A percentile compares a stretch with the other conserved stretches of the same genome.
Evolutionary conservation across 2,113 vertebrate species (phyloP).

Genomic region (Rhinopomastus cyanomelas): DNA sequence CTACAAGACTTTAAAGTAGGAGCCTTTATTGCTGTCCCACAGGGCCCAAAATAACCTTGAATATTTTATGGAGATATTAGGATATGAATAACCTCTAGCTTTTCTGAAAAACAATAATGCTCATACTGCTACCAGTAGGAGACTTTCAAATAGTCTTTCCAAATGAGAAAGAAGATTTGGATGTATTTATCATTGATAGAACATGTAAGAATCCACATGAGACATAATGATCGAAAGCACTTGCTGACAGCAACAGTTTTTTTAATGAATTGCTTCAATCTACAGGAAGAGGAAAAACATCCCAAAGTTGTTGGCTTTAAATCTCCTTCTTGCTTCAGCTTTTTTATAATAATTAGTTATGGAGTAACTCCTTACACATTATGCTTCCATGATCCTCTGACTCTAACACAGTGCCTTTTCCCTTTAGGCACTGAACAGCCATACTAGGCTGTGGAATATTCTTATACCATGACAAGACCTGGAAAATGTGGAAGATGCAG

Average conservation of each 20-base stretch:
- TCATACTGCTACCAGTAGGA: background rate
- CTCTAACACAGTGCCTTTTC: background rate
- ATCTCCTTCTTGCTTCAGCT: background rate
- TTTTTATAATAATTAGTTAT: background rate
- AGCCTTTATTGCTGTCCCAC: background rate
- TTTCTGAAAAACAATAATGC: background rate
- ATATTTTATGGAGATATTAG: background rate
- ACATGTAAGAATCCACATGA: background rate
- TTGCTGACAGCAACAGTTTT: conserved; percentile 12
- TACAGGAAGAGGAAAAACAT: conserved; percentile 14
- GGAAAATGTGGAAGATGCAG: background rate
- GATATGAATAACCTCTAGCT: background rate
- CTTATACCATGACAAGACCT: background rate
- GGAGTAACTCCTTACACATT: background rate
- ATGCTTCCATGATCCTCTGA: background rate
- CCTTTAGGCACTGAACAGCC: background rate
- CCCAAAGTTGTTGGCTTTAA: background rate
- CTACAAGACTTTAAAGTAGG: background rate
- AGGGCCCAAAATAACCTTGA: background rate
- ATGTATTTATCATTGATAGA: background rate
- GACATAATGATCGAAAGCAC: conserved; percentile 31
- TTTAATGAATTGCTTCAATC: conserved; percentile 35
- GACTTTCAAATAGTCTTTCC: background rate
- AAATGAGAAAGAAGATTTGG: background rate
- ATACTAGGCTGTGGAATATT: background rate